Conservation (phyloP, 2,113 vertebrate species). For the Chionis minor region DNA sequence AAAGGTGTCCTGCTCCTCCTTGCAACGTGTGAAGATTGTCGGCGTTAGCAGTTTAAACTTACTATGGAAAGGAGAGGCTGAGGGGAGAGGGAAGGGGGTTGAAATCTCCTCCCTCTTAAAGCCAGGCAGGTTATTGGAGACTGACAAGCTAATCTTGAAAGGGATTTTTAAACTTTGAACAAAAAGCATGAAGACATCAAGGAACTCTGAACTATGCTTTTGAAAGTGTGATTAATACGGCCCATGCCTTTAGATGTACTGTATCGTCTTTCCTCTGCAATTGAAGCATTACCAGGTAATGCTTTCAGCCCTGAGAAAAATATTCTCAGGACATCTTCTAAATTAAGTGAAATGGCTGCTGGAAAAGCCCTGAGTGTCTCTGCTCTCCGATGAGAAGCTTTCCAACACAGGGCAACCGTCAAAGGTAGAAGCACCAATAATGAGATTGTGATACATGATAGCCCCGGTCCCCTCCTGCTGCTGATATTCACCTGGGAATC, state of each 20-base stretch:
- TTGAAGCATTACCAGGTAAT: not conserved
- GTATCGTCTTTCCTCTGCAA: not conserved
- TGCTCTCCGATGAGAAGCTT: not conserved
- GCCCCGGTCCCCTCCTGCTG: not conserved
- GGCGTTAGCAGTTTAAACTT: not conserved
- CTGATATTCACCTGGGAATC: not conserved
- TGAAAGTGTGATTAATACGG: not conserved
- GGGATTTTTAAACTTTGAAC: not conserved
- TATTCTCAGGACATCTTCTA: not conserved
- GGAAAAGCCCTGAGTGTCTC: not conserved
- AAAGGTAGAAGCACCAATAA: not conserved
- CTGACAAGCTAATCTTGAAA: not conserved
- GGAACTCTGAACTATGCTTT: not conserved
- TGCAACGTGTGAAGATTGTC: not conserved
- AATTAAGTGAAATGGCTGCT: not conserved
- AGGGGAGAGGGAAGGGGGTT: not conserved
- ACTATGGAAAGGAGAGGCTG: not conserved
- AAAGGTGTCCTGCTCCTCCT: not conserved
- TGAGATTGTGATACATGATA: fast-evolving
- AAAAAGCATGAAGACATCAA: not conserved
- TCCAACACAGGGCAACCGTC: not conserved
- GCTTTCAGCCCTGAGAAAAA: not conserved
- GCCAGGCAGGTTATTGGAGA: not conserved
- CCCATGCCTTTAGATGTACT: not conserved
- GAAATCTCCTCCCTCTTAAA: not conserved